Percentiles rank a stretch among this genome's conserved stretches.
These are phyloP conservation scores for Streblospio benedicti DNA, from an alignment of 1,140 invertebrate genomes.

Conservation along the genomic window DNA sequence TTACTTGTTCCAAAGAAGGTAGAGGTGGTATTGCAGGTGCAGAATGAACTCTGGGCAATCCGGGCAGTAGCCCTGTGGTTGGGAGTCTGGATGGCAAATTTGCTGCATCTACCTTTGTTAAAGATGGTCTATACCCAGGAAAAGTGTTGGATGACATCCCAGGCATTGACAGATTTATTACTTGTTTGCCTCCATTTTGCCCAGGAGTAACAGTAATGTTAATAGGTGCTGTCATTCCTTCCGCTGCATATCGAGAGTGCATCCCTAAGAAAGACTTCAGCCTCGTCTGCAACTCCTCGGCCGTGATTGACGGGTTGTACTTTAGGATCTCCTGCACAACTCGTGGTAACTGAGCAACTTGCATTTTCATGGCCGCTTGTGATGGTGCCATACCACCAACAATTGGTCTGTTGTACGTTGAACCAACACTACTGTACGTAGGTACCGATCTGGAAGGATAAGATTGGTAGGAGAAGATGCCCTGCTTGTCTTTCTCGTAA, in stretches of 20 bases:
- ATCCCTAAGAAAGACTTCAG: constrained; percentile 11
- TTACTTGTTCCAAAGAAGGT: too few species aligned
- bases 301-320: constrained; percentile 14
- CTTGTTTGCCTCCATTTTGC: too few species aligned
- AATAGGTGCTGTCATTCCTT: too few species aligned
- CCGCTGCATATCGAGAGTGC: not conserved
- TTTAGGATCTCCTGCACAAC: constrained; percentile 12
- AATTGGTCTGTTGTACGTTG: not conserved
- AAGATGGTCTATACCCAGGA: too few species aligned
- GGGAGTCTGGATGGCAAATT: too few species aligned
- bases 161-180: too few species aligned
- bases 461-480: constrained; percentile 16
- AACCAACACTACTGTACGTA: not conserved
- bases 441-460: not conserved
- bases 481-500: constrained; percentile 44
- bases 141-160: too few species aligned
- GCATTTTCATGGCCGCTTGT: not conserved
- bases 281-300: constrained; percentile 5
- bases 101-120: too few species aligned
- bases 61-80: too few species aligned
- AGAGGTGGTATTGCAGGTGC: too few species aligned
- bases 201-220: too few species aligned
- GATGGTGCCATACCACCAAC: not conserved
- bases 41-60: too few species aligned
- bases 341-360: constrained; percentile 12